Evolutionary conservation across 2,113 vertebrate species (phyloP).

Genomic region (Nyctibius bracteatus): DNA sequence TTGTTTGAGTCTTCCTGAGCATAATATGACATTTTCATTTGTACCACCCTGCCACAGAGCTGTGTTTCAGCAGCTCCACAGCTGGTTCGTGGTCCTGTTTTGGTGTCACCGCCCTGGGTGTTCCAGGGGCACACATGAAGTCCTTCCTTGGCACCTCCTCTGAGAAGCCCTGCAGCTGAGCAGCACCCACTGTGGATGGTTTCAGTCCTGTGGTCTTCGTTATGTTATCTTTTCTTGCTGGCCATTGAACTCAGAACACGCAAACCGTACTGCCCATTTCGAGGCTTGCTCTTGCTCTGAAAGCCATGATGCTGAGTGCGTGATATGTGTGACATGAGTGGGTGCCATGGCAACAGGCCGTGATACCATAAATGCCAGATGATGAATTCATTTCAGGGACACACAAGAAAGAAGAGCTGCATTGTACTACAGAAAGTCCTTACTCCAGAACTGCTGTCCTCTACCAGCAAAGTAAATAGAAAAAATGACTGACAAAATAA

Average conservation of each 20-base stretch:
- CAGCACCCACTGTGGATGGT: not conserved
- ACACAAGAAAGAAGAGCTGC: not conserved
- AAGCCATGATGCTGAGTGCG: not conserved
- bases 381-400: not conserved
- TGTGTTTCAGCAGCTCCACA: not conserved
- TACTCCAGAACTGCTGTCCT: not conserved
- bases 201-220: not conserved
- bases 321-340: not conserved
- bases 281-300: not conserved
- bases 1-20: not conserved
- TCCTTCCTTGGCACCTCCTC: not conserved
- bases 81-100: not conserved
- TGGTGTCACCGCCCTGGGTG: not conserved
- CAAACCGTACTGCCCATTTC: not conserved
- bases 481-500: not conserved
- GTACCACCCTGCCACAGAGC: not conserved
- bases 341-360: not conserved
- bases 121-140: not conserved
- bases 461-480: not conserved
- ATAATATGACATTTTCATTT: not conserved
- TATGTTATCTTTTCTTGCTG: not conserved
- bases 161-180: not conserved
- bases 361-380: not conserved
- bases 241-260: fast-evolving
- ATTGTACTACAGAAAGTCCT: not conserved